Evolutionary conservation across 2,113 vertebrate species (phyloP).

Genomic region (Eretmochelys imbricata): DNA sequence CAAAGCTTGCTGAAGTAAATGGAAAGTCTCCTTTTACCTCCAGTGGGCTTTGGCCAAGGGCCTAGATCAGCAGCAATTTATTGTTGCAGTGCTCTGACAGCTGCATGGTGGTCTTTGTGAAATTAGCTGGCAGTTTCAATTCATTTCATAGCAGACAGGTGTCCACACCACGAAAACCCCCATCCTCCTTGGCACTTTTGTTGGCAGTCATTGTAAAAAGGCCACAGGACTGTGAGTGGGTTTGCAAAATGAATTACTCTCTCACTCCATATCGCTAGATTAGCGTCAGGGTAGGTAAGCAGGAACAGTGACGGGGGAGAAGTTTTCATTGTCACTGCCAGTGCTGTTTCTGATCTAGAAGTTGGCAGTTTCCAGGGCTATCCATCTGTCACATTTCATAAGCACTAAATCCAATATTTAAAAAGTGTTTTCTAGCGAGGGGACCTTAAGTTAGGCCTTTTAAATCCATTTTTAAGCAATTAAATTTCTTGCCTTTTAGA

Average conservation of each 20-base stretch:
- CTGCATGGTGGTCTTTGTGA: neutral
- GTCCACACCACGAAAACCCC: neutral
- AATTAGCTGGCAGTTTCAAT: neutral
- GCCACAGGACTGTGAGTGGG: neutral
- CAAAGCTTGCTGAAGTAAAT: accelerated
- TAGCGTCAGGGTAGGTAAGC: neutral
- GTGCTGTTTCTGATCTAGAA: neutral
- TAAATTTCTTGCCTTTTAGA: neutral
- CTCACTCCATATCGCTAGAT: accelerated
- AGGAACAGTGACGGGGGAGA: neutral
- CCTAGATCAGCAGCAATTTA: neutral
- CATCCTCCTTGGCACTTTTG: accelerated
- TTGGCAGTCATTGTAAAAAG: neutral
- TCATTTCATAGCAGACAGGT: neutral
- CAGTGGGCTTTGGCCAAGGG: neutral
- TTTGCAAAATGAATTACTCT: neutral
- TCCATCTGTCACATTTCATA: neutral
- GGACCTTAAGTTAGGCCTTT: neutral
- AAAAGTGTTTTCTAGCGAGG: neutral
- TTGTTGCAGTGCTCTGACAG: neutral
- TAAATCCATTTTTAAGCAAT: neutral
- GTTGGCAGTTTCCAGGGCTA: neutral
- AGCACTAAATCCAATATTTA: neutral
- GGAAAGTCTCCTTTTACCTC: neutral
- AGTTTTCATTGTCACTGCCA: accelerated